These are phyloP conservation scores for Pygoscelis antarcticus DNA, from an alignment of 2,113 vertebrate species.

Conservation along the genomic window DNA sequence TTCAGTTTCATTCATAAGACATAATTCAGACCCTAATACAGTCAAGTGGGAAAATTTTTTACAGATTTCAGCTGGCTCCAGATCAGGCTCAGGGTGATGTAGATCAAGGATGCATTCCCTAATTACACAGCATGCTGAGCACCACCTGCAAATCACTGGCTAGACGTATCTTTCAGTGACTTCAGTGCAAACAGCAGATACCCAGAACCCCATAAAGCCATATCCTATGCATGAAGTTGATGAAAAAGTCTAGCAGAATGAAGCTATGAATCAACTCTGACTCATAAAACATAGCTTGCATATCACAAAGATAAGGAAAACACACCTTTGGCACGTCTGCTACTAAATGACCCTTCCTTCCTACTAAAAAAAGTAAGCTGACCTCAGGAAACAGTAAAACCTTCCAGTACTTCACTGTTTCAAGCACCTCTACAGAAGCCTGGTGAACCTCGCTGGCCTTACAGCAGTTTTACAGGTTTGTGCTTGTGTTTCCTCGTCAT, in stretches of 20 bases:
- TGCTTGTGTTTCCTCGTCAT: not conserved
- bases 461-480: not conserved
- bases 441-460: not conserved
- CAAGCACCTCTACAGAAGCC: not conserved
- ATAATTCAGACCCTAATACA: not conserved
- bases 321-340: not conserved
- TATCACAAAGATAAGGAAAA: not conserved
- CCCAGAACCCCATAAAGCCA: not conserved
- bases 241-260: not conserved
- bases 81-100: not conserved
- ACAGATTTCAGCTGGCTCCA: not conserved
- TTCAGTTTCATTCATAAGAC: not conserved
- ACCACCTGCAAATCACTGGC: not conserved
- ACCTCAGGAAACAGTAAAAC: not conserved
- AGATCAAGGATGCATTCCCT: not conserved
- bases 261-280: not conserved
- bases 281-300: not conserved
- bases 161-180: not conserved
- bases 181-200: not conserved
- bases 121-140: not conserved
- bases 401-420: not conserved
- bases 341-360: not conserved
- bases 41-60: not conserved
- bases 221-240: not conserved
- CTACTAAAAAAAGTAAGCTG: not conserved